A percentile compares a stretch with the other conserved stretches of the same genome.
phyloP scores from a whole-genome alignment of 1,140 invertebrate genomes.

The Berghia stephanieae region DNA sequence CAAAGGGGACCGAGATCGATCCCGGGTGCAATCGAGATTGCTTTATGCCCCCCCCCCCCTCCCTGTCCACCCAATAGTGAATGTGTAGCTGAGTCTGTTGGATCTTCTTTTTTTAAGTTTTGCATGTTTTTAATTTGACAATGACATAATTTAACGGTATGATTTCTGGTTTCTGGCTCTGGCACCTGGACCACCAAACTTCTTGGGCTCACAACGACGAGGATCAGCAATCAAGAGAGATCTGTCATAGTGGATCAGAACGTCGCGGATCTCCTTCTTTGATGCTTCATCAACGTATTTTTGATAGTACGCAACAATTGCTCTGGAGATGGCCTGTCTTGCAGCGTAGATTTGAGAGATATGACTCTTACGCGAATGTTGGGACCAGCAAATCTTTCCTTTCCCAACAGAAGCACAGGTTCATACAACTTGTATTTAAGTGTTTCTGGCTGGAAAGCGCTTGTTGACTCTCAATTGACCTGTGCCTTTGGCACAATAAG shows the following conservation, averaged over 20 bases:
- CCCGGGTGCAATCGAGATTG: no score
- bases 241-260: constrained; percentile 96
- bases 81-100: no score
- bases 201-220: constrained; percentile 98
- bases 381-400: constrained; percentile 91
- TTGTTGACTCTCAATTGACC: no score
- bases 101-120: no score
- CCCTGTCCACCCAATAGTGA: no score
- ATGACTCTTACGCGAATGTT: constrained; percentile 97
- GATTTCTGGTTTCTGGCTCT: constrained; percentile 98
- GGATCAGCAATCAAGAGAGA: constrained; percentile 98
- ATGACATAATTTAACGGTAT: constrained; percentile 74
- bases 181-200: constrained; percentile 99
- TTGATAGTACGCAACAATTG: constrained; percentile 97
- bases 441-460: no score
- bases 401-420: constrained; percentile 94
- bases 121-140: no score
- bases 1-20: no score
- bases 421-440: constrained; percentile 95
- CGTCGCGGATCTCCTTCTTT: constrained; percentile 99
- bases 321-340: constrained; percentile 98
- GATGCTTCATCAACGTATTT: constrained; percentile 99
- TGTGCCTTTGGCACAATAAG: no score
- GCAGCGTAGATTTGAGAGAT: no score
- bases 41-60: no score